Base-by-base conservation (phyloP, 2,888 invertebrate genomes). In the Meiosimyza decipiens region DNA sequence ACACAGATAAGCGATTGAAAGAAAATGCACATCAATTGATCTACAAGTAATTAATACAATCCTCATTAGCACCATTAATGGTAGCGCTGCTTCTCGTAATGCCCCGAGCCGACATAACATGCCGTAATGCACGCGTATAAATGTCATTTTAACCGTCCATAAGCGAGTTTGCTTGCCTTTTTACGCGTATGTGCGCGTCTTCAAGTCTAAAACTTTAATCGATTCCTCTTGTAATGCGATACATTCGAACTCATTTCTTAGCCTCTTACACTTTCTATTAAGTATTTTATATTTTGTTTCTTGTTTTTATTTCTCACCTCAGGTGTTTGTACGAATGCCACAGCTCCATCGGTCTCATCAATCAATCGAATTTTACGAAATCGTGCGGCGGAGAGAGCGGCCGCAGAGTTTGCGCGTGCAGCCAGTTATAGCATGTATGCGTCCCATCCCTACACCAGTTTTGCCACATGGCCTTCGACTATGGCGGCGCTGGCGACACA, bases 351-450 rank as follows among this genome's bases (percentile, higher is more conserved):
- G 67, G 98, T 98, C 4, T 97, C 97, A 82, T 97, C 97, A 78
- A 98, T 98, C 87, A 98, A 98, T 88, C 91, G 99, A 80, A 99
- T 99, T 83, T 89, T 99, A 71, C 89, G 99, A 76, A 98, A 98
- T 86, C 91, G 98, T 13, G 98, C 98, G 0, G 98, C 98, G 0
- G 98, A 99, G 86, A 89, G 98, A 7, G 98, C 98, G 0, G 98
- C 98, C 0, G 96, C 97, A 0, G 98, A 98, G 87, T 96, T 98
- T 80, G 97, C 97, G 0, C 89, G 96, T 16, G 96, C 95, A 0
- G 95, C 96, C 0, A 96, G 95, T 15, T 96, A 96, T 84, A 95
- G 95, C 0, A 94, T 95, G 86, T 92, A 92, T 66, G 93, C 93
- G 12, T 77, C 84, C 40, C 93, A 93, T 79, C 93, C 95, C 0